phyloP scores from a whole-genome alignment of 23 tunicate genomes.

The Oikopleura vanhoeffeni region DNA sequence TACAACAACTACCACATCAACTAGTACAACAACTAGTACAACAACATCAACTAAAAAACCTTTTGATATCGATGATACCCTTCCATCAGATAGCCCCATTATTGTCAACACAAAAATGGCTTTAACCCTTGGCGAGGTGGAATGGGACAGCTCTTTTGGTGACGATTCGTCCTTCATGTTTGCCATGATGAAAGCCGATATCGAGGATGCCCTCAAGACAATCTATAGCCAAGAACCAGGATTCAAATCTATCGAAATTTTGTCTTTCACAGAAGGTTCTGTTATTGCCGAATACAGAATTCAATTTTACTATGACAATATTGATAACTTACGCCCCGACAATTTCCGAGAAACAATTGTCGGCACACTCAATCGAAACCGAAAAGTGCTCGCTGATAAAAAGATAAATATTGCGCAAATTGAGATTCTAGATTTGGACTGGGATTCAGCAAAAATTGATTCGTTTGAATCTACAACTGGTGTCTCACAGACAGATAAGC shows the following conservation, averaged over 20 bases:
- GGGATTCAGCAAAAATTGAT: background rate
- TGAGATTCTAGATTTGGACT: background rate
- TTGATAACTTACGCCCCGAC: background rate
- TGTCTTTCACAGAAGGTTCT: background rate
- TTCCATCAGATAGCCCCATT: background rate
- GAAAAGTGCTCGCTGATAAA: background rate
- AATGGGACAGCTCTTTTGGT: background rate
- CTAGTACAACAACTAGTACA: background rate
- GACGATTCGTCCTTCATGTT: background rate
- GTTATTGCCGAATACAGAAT: background rate
- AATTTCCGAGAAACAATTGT: background rate
- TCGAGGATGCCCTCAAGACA: background rate
- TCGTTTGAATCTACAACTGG: background rate
- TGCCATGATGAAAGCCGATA: conserved; percentile 4
- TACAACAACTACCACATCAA: background rate
- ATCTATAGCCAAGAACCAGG: background rate
- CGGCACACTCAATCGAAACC: background rate
- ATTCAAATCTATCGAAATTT: background rate
- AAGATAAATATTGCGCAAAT: background rate
- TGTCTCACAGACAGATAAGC: background rate
- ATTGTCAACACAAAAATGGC: background rate
- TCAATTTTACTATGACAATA: background rate
- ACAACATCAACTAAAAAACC: background rate
- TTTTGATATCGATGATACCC: background rate
- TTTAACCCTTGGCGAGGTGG: background rate